Percentiles rank a stretch among this genome's conserved stretches.
phyloP scores from a whole-genome alignment of 2,797 vertebrate genomes.

The Lacerta viridis region DNA sequence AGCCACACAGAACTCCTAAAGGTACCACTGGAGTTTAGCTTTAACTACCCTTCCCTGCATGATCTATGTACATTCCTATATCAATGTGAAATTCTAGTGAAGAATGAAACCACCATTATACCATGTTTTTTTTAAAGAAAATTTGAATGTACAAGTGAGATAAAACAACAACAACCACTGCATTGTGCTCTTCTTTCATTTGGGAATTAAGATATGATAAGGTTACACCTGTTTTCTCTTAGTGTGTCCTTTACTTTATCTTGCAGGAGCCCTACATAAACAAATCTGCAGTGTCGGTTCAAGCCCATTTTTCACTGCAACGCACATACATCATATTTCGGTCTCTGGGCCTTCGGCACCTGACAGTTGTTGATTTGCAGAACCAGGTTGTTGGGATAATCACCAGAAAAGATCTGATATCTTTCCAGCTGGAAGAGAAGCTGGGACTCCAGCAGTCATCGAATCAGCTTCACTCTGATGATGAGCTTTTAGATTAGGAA shows the following conservation, averaged over 20 bases:
- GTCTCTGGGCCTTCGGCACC: slow-evolving; percentile 67
- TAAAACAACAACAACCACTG: background rate
- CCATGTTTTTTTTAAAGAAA: slow-evolving; percentile 35
- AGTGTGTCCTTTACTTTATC: slow-evolving; percentile 35
- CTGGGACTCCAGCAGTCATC: slow-evolving; percentile 36
- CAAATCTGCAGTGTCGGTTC: slow-evolving; percentile 68
- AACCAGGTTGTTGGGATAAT: slow-evolving; percentile 66
- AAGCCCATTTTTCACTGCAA: slow-evolving; percentile 68
- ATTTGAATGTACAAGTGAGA: slow-evolving; percentile 45
- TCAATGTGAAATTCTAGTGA: slow-evolving; percentile 51
- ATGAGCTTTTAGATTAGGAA: slow-evolving; percentile 53
- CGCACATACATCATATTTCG: slow-evolving; percentile 62
- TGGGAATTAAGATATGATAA: background rate
- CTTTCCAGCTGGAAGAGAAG: slow-evolving; percentile 57
- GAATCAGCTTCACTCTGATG: slow-evolving; percentile 31
- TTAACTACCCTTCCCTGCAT: slow-evolving; percentile 55
- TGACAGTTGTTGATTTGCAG: slow-evolving; percentile 61
- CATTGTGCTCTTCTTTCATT: background rate
- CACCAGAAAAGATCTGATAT: slow-evolving; percentile 69
- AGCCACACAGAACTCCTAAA: slow-evolving; percentile 55
- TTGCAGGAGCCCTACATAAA: slow-evolving; percentile 73
- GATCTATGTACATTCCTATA: slow-evolving; percentile 64
- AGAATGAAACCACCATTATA: slow-evolving; percentile 51
- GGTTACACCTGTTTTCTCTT: background rate
- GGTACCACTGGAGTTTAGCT: slow-evolving; percentile 39